These are phyloP conservation scores for Oppia nitens DNA, from an alignment of 1,140 invertebrate species.

Conservation along the genomic window DNA sequence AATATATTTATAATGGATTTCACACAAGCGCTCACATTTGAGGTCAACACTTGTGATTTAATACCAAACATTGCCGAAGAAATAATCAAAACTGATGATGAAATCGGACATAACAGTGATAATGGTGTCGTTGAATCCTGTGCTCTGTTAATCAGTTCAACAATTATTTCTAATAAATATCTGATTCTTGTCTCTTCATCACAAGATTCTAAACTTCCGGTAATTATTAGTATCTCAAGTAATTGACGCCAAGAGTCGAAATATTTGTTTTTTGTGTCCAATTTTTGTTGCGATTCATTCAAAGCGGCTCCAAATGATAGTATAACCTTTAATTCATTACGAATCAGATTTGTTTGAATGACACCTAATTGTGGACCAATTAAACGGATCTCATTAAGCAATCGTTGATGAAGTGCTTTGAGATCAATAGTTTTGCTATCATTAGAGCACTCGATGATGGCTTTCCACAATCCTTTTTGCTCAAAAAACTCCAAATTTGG, in stretches of 20 bases:
- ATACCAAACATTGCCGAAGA: not conserved
- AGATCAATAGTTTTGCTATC: constrained; percentile 11
- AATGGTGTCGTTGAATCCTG: not conserved
- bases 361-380: constrained; percentile 14
- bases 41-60: not conserved
- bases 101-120: constrained; percentile 12
- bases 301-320: constrained; percentile 12
- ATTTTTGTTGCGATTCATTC: constrained; percentile 12
- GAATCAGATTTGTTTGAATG: constrained; percentile 13
- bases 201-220: constrained; percentile 3
- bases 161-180: constrained; percentile 15
- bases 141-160: constrained; percentile 9
- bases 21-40: constrained; percentile 9
- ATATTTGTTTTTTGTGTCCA: constrained; percentile 12
- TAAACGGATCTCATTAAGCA: constrained; percentile 13
- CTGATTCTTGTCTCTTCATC: not conserved
- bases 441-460: constrained; percentile 5
- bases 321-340: constrained; percentile 16
- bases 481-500: constrained; percentile 18
- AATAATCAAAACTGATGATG: constrained; percentile 15
- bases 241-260: constrained; percentile 18
- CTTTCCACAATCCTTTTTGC: constrained; percentile 17
- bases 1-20: constrained; percentile 12
- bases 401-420: constrained; percentile 15
- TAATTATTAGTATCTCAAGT: constrained; percentile 10